Evolutionary conservation across 2,888 invertebrate species (phyloP).

Genomic region (Lasioglossum malachurum): DNA sequence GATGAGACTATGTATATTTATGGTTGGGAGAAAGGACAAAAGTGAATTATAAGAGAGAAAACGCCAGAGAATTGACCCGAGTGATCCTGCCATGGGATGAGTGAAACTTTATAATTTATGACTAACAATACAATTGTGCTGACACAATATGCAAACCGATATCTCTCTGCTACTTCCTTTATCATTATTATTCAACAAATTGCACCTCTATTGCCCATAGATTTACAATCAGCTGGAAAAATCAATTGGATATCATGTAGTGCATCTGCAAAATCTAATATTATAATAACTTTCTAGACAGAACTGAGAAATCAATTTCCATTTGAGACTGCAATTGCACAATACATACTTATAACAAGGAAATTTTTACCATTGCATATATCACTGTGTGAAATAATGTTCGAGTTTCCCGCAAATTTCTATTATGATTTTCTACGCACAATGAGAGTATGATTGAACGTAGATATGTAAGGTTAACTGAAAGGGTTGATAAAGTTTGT

Average conservation of each 20-base stretch:
- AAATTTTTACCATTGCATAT: not conserved
- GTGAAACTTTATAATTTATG: conserved; percentile 4
- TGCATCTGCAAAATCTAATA: too few species aligned
- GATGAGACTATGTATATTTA: conserved; percentile 2
- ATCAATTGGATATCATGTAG: not conserved
- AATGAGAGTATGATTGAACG: not conserved
- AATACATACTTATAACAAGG: not conserved
- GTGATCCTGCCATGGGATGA: not conserved
- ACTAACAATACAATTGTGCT: not conserved
- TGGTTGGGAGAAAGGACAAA: conserved; percentile 14
- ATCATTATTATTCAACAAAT: not conserved
- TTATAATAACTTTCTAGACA: not conserved
- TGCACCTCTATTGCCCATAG: not conserved
- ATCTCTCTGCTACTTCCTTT: not conserved
- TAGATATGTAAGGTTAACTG: not conserved
- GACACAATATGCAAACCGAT: not conserved
- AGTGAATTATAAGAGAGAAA: conserved; percentile 18
- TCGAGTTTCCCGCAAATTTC: not conserved
- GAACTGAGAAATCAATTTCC: not conserved
- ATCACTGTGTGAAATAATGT: not conserved
- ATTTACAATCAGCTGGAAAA: not conserved
- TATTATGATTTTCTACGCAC: not conserved
- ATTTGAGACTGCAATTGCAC: too few species aligned
- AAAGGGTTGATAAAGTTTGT: not conserved
- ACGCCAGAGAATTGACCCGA: conserved; percentile 7